Percentiles rank a stretch among this genome's conserved stretches.
Evolutionary conservation across 2,113 vertebrate genomes (phyloP).

Genomic region (Haemorhous mexicanus): DNA sequence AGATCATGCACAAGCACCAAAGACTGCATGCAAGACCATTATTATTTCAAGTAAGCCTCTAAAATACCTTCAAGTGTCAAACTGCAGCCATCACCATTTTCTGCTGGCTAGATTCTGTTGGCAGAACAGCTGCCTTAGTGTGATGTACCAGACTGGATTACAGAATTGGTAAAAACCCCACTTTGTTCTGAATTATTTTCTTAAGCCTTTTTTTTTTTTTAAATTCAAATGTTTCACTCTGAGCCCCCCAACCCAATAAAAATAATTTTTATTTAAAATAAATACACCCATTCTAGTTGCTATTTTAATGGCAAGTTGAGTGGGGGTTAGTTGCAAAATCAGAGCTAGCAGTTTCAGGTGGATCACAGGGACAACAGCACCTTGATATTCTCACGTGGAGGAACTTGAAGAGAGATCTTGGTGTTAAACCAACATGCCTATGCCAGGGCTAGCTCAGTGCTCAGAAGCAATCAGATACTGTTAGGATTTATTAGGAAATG

Average conservation of each 20-base stretch:
- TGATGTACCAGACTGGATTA: background rate
- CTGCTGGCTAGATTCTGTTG: background rate
- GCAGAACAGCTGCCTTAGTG: background rate
- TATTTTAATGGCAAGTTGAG: background rate
- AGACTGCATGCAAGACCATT: background rate
- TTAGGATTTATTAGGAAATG: background rate
- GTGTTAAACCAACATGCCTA: background rate
- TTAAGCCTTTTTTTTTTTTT: background rate
- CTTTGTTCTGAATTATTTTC: background rate
- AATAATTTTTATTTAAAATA: background rate
- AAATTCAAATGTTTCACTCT: background rate
- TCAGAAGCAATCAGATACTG: background rate
- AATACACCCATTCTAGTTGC: background rate
- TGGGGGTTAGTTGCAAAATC: background rate
- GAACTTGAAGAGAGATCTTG: background rate
- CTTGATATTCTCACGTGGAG: background rate
- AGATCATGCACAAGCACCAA: slow-evolving; percentile 9
- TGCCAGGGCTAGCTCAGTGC: background rate
- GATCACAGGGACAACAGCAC: background rate
- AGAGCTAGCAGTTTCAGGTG: background rate
- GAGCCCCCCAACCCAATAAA: background rate
- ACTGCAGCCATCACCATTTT: slow-evolving; percentile 1
- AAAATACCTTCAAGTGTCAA: background rate
- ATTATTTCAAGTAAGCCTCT: background rate
- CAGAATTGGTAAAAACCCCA: background rate